phyloP scores from a whole-genome alignment of 2,888 invertebrate species.

The Drosophila kuntzei region DNA sequence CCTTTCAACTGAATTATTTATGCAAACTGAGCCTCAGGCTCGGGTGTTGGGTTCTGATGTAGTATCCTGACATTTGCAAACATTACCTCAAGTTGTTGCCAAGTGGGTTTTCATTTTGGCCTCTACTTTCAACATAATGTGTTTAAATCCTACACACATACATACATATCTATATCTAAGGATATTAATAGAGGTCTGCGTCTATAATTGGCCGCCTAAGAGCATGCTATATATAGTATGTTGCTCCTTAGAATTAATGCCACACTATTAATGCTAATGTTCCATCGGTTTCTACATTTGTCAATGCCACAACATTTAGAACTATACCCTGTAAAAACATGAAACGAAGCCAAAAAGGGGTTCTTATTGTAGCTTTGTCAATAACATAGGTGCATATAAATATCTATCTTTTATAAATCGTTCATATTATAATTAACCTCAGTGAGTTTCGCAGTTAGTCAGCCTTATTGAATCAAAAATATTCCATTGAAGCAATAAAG shows the following conservation, averaged over 20 bases:
- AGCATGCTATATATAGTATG: constrained; percentile 31
- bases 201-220: constrained; percentile 56
- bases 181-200: constrained; percentile 53
- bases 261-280: constrained; percentile 74
- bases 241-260: constrained; percentile 66
- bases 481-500: not conserved
- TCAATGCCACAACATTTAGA: constrained; percentile 42
- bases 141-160: constrained; percentile 52
- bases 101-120: constrained; percentile 47
- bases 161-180: not conserved
- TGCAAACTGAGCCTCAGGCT: constrained; percentile 62
- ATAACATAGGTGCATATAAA: not conserved
- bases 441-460: too few species aligned
- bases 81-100: constrained; percentile 69
- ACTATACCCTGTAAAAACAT: constrained; percentile 10
- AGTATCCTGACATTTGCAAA: constrained; percentile 60
- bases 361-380: too few species aligned
- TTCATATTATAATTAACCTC: too few species aligned
- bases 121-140: constrained; percentile 48
- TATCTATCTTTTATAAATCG: not conserved
- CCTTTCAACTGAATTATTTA: constrained; percentile 82
- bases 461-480: too few species aligned
- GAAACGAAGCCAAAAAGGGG: not conserved
- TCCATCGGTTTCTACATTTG: constrained; percentile 54
- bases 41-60: constrained; percentile 1